Percentiles rank a stretch among this genome's conserved stretches.
These are phyloP conservation scores for Galago senegalensis DNA, from an alignment of 2,797 vertebrate genomes.

Conservation along the genomic window DNA sequence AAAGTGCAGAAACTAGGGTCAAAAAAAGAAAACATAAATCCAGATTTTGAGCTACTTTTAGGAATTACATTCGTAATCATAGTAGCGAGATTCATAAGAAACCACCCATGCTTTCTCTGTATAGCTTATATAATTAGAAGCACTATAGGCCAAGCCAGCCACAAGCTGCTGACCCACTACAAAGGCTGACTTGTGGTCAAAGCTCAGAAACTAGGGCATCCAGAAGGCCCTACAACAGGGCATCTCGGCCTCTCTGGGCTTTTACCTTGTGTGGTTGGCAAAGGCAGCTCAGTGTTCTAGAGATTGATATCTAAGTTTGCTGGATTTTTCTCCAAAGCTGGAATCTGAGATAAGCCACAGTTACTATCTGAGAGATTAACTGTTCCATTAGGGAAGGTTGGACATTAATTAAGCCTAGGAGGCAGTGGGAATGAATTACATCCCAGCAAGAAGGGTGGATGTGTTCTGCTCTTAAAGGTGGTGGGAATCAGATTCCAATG, in stretches of 20 bases:
- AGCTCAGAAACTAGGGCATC: constrained; percentile 56
- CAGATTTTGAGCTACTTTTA: constrained; percentile 63
- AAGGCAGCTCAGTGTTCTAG: constrained; percentile 24
- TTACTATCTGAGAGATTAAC: constrained; percentile 74
- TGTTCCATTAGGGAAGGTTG: constrained; percentile 71
- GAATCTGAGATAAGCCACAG: constrained; percentile 70
- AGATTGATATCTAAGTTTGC: constrained; percentile 44
- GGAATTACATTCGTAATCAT: constrained; percentile 71
- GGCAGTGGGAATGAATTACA: constrained; percentile 63
- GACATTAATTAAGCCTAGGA: constrained; percentile 64
- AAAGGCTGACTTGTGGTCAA: constrained; percentile 74
- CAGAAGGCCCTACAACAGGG: constrained; percentile 53
- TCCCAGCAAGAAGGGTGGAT: neutral
- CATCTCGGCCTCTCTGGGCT: neutral
- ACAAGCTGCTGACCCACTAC: constrained; percentile 78
- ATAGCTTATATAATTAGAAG: constrained; percentile 80
- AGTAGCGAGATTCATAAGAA: constrained; percentile 74
- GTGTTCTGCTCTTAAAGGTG: constrained; percentile 23
- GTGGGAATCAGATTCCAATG: neutral
- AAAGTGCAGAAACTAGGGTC: neutral
- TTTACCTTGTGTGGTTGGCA: constrained; percentile 5
- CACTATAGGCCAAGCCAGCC: constrained; percentile 73
- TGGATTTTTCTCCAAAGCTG: constrained; percentile 74
- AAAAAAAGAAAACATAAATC: neutral
- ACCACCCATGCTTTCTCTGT: constrained; percentile 73